A percentile compares a stretch with the other conserved stretches of the same genome.
Evolutionary conservation across 1,140 invertebrate genomes (phyloP).

Genomic region (Hermatobates lingyangjiaoensis): DNA sequence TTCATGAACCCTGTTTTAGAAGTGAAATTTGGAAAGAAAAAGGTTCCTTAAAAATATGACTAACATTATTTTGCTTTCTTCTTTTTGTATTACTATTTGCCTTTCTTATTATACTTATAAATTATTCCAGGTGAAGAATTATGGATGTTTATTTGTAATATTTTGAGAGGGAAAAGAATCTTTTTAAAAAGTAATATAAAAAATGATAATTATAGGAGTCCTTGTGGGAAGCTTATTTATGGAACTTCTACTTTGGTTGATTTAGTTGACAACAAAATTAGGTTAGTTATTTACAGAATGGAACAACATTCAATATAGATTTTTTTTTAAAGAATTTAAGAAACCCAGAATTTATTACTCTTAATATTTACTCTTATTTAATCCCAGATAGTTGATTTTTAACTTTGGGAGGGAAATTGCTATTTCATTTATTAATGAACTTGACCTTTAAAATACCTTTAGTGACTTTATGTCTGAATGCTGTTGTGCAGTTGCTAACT

Average conservation of each 20-base stretch:
- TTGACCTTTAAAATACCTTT: not conserved
- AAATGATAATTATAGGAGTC: slow-evolving; percentile 16
- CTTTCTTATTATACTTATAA: not conserved
- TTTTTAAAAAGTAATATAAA: slow-evolving; percentile 13
- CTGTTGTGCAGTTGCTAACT: too few relatives aligned
- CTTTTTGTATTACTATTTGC: too few relatives aligned
- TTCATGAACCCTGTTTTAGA: too few relatives aligned
- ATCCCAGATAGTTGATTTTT: not conserved
- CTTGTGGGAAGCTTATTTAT: slow-evolving; percentile 11
- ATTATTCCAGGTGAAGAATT: slow-evolving; percentile 2
- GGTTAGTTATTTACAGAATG: slow-evolving; percentile 2
- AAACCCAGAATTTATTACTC: too few relatives aligned
- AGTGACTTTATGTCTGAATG: not conserved
- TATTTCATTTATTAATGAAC: not conserved
- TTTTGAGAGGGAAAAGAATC: slow-evolving; percentile 8
- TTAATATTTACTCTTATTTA: not conserved
- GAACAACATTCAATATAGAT: not conserved
- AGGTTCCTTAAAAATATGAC: too few relatives aligned
- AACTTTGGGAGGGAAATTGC: not conserved
- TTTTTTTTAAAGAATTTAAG: not conserved
- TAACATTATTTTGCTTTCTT: too few relatives aligned
- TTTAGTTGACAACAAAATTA: slow-evolving; percentile 15
- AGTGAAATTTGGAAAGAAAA: too few relatives aligned
- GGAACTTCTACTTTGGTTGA: slow-evolving; percentile 12
- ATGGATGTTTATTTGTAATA: slow-evolving; percentile 10